Base-by-base conservation (phyloP, 2,797 vertebrate species). In the Notolabrus celidotus region DNA sequence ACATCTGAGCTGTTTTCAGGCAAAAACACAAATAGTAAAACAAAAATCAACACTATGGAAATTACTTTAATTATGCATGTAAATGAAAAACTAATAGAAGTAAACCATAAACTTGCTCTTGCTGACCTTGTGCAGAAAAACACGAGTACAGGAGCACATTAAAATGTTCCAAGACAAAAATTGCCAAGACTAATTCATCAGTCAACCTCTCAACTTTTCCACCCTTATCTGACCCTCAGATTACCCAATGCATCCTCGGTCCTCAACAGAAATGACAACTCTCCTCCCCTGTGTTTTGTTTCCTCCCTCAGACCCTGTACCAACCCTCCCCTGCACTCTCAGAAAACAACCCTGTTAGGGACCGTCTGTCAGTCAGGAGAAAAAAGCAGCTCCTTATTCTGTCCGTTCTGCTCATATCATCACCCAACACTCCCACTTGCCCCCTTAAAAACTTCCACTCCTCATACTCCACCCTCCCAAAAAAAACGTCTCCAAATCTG, bases 401-500 rank as follows among this genome's bases (percentile, higher is more conserved):
- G 63, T 86, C 70, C 46, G n/a, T 79, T 87, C 78, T 58, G 68
- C 82, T 75, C 79, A 83, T 72, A 86, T 89, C 88, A 80, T 83
- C 85, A 82, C 79, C 85, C 76, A 69, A 62, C 67, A 56, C 67
- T 68, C 43, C 65, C 46, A 38, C 20, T 23, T 23, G 12, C 79
- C 67, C 45, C 55, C 54, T 10, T 15, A 23, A 15, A 59, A 78
- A 76, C 75, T 73, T 78, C 70, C 77, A 74, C 71, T 71, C 73
- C 67, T 58, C 9, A 10, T 2, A 27, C 16, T 9, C 29, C 29
- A 1, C 29, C n/a, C n/a, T 7, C n/a, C n/a, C n/a, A 4, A 51
- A 77, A 80, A 80, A 81, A 82, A 67, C 70, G 8, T 82, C 83
- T 87, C 79, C 71, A 87, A 86, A 92, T 90, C 76, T 74, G 79